A percentile compares a stretch with the other conserved stretches of the same genome.
phyloP scores from a whole-genome alignment of 2,113 vertebrate genomes.

The Gopherus flavomarginatus region DNA sequence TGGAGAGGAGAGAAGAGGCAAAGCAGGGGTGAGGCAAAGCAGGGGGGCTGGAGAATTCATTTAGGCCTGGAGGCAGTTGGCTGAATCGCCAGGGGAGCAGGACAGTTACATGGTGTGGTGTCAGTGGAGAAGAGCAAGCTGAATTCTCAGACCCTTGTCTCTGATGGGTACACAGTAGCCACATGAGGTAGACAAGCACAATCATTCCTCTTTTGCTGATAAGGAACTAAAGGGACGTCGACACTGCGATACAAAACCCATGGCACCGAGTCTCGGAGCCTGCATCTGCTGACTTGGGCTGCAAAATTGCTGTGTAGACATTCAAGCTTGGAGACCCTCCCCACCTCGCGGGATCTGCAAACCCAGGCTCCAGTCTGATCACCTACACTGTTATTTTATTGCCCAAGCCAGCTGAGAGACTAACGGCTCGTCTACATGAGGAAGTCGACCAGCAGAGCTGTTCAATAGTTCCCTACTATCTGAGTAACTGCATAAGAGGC shows the following conservation, averaged over 20 bases:
- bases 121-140: background rate
- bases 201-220: background rate
- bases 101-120: rapidly evolving
- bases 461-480: no score
- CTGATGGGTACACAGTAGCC: background rate
- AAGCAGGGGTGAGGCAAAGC: background rate
- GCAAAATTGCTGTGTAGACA: no score
- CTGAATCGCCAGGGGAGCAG: rapidly evolving
- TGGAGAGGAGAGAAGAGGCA: background rate
- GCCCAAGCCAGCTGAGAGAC: background rate
- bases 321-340: no score
- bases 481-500: background rate
- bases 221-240: background rate
- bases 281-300: no score
- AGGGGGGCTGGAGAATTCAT: rapidly evolving
- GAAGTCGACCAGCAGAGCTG: background rate
- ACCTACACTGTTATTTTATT: background rate
- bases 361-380: background rate
- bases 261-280: no score
- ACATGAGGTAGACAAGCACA: background rate
- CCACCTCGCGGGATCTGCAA: background rate
- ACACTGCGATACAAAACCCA: no score
- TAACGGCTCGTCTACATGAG: background rate
- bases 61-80: background rate
- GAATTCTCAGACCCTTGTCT: background rate